Evolutionary conservation across 2,888 invertebrate species (phyloP).

Genomic region (Apoderus coryli): DNA sequence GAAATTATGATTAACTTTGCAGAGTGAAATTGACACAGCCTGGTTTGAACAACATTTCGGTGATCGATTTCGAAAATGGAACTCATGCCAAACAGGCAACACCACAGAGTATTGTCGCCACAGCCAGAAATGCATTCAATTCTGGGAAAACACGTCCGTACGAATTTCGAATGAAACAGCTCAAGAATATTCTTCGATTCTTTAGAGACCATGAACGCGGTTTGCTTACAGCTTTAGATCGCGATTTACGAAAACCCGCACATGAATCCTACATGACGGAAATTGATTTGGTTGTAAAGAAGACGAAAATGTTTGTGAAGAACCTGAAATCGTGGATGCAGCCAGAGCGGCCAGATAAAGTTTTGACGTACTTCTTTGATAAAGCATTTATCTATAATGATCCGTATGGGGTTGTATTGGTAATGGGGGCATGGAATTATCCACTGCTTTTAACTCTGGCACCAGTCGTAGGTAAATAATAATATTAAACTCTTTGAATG

Average conservation of each 20-base stretch:
- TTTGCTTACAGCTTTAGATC: conserved; percentile 49
- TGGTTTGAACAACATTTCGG: no score
- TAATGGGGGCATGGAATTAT: conserved; percentile 95
- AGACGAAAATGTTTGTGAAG: conserved; percentile 49
- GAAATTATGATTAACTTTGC: no score
- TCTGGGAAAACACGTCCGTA: conserved; percentile 65
- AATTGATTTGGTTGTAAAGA: conserved; percentile 59
- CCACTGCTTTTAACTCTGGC: conserved; percentile 68
- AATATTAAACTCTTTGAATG: conserved; percentile 38
- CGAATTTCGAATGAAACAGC: conserved; percentile 53
- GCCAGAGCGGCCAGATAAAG: conserved; percentile 53
- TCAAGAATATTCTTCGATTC: conserved; percentile 38
- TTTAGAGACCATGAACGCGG: conserved; percentile 70
- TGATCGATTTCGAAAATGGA: no score
- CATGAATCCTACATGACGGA: conserved; percentile 67
- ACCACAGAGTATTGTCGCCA: no score
- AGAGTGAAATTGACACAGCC: no score
- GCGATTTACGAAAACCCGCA: conserved; percentile 55
- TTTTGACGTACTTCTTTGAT: conserved; percentile 56
- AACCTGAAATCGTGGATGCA: conserved; percentile 66
- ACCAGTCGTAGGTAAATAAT: conserved; percentile 44
- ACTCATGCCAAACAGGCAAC: no score
- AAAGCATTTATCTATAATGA: conserved; percentile 64
- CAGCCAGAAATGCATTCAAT: conserved; percentile 48
- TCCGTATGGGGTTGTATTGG: conserved; percentile 82